These are phyloP conservation scores for Paramormyrops hopkinsi DNA, from an alignment of 2,797 vertebrate species.

Conservation along the genomic window DNA sequence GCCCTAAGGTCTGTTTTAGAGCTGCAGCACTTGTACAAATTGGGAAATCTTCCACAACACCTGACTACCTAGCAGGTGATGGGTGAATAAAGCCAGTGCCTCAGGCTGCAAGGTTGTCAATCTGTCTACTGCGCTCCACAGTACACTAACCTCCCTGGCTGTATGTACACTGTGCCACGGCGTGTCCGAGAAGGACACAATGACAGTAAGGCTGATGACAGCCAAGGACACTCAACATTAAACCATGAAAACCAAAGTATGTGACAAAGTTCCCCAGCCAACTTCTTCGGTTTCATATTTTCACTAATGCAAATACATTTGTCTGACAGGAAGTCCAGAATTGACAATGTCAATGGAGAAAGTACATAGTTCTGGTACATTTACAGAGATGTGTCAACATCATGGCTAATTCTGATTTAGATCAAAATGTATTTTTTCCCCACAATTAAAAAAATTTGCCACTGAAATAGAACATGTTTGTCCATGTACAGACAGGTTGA, in stretches of 20 bases:
- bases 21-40: conserved; percentile 21
- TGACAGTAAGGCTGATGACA: conserved; percentile 7
- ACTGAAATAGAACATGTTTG: not conserved
- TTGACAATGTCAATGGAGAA: not conserved
- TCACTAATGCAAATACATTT: not conserved
- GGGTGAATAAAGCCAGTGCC: conserved; percentile 19
- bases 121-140: conserved; percentile 7
- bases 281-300: not conserved
- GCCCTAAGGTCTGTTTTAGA: conserved; percentile 22
- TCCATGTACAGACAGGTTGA: not conserved
- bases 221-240: not conserved
- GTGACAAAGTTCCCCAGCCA: not conserved
- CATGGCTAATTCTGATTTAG: not conserved
- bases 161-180: not conserved
- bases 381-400: not conserved
- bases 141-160: not conserved
- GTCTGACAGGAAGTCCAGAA: not conserved
- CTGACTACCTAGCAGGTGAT: conserved; percentile 21
- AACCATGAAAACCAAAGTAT: not conserved
- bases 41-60: conserved; percentile 26
- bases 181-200: not conserved
- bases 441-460: not conserved
- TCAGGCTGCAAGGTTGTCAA: conserved; percentile 17
- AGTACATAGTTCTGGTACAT: not conserved
- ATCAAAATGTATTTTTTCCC: not conserved